Evolutionary conservation across 2,888 invertebrate species (phyloP), one percentile per base, ranked within the genome.

Genomic region (Trissolcus brochymenae): DNA sequence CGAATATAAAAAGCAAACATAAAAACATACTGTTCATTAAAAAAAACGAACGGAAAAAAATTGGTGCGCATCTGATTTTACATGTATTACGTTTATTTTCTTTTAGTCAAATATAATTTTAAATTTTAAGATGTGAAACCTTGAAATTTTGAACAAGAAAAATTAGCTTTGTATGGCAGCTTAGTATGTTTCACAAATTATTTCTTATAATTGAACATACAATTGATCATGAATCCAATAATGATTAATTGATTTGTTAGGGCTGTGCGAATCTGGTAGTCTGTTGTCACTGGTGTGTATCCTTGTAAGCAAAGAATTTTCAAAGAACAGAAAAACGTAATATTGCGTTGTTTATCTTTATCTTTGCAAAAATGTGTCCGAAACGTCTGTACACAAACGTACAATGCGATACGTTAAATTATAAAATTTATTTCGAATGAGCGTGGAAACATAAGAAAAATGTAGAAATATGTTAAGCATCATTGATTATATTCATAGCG

Each of bases 181-280:
- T 35, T 73, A 60, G 73, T 60, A 62, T 70, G 78, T 78, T 54
- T 78, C 55, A 55, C 50, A 54, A 68, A 51, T 72, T 72, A 59
- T 70, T 78, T 83, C 78, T 67, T 76, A 79, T 73, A 64, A 81
- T 80, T 62, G 79, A 83, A 81, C 82, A 70, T 19, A 79, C 54
- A 62, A 81, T 86, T 83, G 80, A 82, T 83, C 84, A 81, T 83
- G 82, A 84, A 82, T 85, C 81, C 82, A 77, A 77, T 76, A 82
- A 85, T 84, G 84, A 83, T 86, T 83, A 83, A 84, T 85, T 85
- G 83, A 84, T 85, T 82, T 84, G 85, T 86, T 85, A 87, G 87
- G 76, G 88, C 88, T 88, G 88, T 88, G 87, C 86, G 87, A 88
- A 87, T 87, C 86, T 86, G 87, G 81, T 86, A 87, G 84, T 87